phyloP scores from a whole-genome alignment of 2,113 vertebrate species.

The Dromiciops gliroides region DNA sequence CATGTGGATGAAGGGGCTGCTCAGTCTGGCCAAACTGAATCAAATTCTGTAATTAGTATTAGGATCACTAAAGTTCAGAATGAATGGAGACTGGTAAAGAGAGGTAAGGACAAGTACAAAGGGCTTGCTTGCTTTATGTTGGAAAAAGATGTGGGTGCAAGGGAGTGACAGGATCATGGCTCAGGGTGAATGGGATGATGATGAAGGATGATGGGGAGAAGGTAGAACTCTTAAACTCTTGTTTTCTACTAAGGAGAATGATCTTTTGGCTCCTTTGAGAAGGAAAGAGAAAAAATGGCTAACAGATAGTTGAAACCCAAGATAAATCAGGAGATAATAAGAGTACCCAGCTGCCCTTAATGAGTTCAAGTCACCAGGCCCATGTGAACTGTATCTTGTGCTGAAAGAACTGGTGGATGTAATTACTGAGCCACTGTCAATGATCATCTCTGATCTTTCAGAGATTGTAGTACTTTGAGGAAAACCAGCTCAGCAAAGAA shows the following conservation, averaged over 20 bases:
- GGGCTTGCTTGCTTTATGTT: too few species aligned
- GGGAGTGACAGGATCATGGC: neutral
- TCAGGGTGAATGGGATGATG: neutral
- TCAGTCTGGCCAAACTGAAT: neutral
- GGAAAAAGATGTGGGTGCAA: neutral
- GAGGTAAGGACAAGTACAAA: neutral
- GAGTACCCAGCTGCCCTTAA: neutral
- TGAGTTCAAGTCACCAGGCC: neutral
- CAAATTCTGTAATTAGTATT: neutral
- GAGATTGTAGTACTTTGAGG: neutral
- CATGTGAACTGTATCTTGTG: neutral
- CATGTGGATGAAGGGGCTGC: neutral
- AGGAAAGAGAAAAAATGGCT: neutral
- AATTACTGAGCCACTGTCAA: neutral
- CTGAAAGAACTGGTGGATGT: neutral
- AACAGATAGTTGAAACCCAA: neutral
- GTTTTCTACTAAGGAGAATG: neutral
- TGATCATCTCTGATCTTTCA: neutral
- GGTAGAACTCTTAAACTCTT: neutral
- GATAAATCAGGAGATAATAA: neutral
- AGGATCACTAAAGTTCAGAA: neutral
- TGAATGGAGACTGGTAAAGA: neutral
- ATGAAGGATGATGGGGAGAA: neutral
- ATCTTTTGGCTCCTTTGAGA: neutral
- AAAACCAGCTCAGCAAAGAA: neutral